A percentile compares a stretch with the other conserved stretches of the same genome.
These are phyloP conservation scores for Porites divaricata DNA, from an alignment of 92 coral and sea anemone species.

Conservation along the genomic window DNA sequence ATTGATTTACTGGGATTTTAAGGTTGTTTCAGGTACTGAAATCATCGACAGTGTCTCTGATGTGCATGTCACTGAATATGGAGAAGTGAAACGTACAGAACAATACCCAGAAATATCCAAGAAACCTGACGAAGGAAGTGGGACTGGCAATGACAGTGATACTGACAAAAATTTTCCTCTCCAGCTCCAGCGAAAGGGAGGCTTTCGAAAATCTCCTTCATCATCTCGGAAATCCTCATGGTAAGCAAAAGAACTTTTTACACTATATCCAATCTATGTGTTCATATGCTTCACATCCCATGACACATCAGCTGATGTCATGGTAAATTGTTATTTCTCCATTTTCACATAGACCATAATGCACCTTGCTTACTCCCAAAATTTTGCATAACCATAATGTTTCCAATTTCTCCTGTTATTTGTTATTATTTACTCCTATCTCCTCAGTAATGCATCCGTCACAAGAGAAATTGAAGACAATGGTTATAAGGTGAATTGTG, in stretches of 20 bases:
- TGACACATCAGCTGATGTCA: no score
- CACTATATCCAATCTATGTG: no score
- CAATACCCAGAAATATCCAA: neutral
- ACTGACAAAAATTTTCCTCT: conserved; percentile 23
- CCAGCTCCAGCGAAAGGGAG: conserved; percentile 36
- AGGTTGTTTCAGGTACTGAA: conserved; percentile 31
- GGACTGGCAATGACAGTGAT: conserved; percentile 14
- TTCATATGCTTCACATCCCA: no score
- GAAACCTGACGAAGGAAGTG: neutral
- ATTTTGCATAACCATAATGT: no score
- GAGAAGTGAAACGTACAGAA: neutral
- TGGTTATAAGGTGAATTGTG: no score
- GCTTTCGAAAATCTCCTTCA: conserved; percentile 35
- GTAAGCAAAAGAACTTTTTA: neutral
- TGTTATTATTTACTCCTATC: no score
- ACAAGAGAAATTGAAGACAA: no score
- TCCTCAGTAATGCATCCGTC: no score
- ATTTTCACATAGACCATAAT: no score
- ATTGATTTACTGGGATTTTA: neutral
- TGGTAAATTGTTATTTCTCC: no score
- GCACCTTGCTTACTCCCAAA: no score
- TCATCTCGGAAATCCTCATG: conserved; percentile 31
- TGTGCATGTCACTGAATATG: neutral
- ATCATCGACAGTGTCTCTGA: neutral
- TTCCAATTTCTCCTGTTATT: no score